Base-by-base conservation (phyloP, 2,888 invertebrate species). In the Serripes groenlandicus region DNA sequence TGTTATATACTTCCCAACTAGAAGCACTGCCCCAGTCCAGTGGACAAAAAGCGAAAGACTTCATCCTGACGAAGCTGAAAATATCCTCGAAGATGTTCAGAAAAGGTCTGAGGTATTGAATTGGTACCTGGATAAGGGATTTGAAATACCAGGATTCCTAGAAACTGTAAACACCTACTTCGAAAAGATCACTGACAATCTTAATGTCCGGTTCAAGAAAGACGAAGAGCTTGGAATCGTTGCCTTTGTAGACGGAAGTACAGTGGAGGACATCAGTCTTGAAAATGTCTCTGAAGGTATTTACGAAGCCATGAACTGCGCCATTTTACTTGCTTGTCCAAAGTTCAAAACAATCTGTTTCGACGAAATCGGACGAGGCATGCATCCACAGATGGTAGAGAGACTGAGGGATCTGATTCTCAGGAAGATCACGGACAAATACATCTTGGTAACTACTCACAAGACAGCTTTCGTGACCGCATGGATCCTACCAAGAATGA, bases 301-400 rank as follows among this genome's bases (percentile, higher is more conserved):
- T 35, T 11, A 81, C 3, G 85, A 81, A 56, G 85, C 85, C 3
- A 79, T 79, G 42, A 32, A 75, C 28, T 64, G 64, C n/a, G 54
- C 82, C 3, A 42, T 85, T 15, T 9, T 85, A n/a, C 56, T 85
- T 35, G 52, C 81, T 5, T 21, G 64, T n/a, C 79, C 35, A 62
- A 5, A 32, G 2, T 79, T 75, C 28, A 42, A 60, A 15, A 81
- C 85, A 15, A 74, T 85, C 4, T 54, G 58, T 62, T 62, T 77
- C 5, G 80, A 84, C 37, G 83, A 84, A 32, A 73, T 74, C 3
- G 85, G 76, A 18, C 68, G 73, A 32, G 81, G 85, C 15, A 85
- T 85, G 85, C 85, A 85, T 71, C 81, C 81, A 2, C 85, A 85
- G 52, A 74, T 85, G 58, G 58, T 79, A 0, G 79, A 78, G 52